Evolutionary conservation across 2,888 invertebrate species (phyloP).

Genomic region (Dermolepida albohirtum): DNA sequence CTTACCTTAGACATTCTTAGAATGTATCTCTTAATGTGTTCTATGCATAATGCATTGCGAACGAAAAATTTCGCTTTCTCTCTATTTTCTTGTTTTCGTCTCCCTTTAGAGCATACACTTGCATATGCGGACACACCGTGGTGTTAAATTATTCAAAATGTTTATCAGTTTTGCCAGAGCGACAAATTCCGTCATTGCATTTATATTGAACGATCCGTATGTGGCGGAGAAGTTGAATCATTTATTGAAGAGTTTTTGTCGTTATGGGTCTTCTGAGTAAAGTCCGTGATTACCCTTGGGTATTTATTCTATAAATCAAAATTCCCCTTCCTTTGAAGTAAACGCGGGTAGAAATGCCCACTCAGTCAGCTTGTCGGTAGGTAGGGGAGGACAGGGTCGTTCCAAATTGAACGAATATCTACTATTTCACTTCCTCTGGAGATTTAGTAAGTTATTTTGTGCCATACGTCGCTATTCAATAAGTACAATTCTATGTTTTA

Average conservation of each 20-base stretch:
- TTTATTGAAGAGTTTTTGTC: constrained; percentile 41
- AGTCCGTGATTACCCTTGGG: constrained; percentile 42
- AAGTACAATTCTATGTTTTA: not conserved
- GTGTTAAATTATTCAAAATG: constrained; percentile 32
- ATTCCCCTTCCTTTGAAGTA: constrained; percentile 38
- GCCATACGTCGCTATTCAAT: constrained; percentile 2
- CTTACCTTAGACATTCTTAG: constrained; percentile 15
- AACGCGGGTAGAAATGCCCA: constrained; percentile 23
- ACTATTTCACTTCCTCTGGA: constrained; percentile 24
- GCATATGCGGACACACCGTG: not conserved
- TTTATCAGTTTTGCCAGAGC: constrained; percentile 36
- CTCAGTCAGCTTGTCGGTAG: constrained; percentile 15
- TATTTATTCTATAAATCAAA: constrained; percentile 44
- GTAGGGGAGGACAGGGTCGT: not conserved
- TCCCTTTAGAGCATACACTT: too few relatives aligned
- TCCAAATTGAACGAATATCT: constrained; percentile 29
- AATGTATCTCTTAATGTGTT: constrained; percentile 28
- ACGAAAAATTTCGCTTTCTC: constrained; percentile 16
- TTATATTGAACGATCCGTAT: constrained; percentile 26
- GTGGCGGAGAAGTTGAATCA: constrained; percentile 36
- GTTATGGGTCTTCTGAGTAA: constrained; percentile 37
- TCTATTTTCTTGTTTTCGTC: not conserved
- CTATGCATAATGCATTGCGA: constrained; percentile 28
- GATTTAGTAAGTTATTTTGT: constrained; percentile 24
- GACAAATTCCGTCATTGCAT: constrained; percentile 36